Conservation (phyloP, 2,888 invertebrate genomes). For the Allacma fusca region DNA sequence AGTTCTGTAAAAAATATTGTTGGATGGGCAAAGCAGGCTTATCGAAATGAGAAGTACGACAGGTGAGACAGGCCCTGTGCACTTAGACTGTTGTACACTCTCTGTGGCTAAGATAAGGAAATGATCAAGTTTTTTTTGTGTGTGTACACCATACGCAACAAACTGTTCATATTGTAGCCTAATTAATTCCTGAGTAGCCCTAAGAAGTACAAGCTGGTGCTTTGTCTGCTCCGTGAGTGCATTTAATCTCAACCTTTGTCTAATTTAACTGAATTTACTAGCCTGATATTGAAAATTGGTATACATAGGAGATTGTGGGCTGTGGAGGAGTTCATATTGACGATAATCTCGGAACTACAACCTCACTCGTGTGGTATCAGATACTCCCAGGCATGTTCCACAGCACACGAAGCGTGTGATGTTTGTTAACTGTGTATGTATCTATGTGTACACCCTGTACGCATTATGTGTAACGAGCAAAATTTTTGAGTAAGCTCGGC, state of each 20-base stretch:
- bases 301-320: no score
- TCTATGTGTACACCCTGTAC: no score
- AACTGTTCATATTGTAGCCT: constrained; percentile 6
- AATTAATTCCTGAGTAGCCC: background rate
- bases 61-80: constrained; percentile 33
- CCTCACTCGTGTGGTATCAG: background rate
- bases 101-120: constrained; percentile 30
- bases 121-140: constrained; percentile 9
- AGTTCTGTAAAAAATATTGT: background rate
- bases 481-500: no score
- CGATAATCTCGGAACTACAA: no score
- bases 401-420: constrained; percentile 19
- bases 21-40: background rate
- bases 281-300: no score
- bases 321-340: no score
- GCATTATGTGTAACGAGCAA: no score
- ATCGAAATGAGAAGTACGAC: constrained; percentile 36
- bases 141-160: background rate
- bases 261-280: no score
- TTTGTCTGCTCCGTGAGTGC: background rate
- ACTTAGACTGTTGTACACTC: background rate
- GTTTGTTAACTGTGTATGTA: no score
- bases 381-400: background rate
- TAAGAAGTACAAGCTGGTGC: background rate
- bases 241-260: no score